Percentiles rank a stretch among this genome's conserved stretches.
phyloP scores from a whole-genome alignment of 1,140 invertebrate species.

The Zophobas atratus region DNA sequence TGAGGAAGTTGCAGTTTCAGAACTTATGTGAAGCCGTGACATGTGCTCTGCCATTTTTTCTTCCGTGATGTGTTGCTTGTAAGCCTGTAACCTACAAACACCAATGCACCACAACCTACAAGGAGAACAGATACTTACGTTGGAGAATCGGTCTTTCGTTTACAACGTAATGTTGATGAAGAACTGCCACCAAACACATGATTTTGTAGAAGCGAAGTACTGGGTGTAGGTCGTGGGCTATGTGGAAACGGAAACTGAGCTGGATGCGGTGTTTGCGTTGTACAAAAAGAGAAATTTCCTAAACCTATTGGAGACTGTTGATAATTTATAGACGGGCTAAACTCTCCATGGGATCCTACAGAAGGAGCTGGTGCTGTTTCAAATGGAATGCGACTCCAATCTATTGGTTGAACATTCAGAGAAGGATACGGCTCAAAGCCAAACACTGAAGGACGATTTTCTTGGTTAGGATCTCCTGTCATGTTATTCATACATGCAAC shows the following conservation, averaged over 20 bases:
- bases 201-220: background rate
- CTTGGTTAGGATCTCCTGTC: conserved; percentile 63
- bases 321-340: conserved; percentile 22
- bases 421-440: conserved; percentile 58
- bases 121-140: conserved; percentile 55
- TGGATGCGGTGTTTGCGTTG: conserved; percentile 17
- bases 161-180: conserved; percentile 52
- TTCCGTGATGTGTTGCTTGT: conserved; percentile 86
- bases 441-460: conserved; percentile 58
- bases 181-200: conserved; percentile 23
- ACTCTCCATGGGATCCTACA: background rate
- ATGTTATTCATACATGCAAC: conserved; percentile 54
- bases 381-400: conserved; percentile 51
- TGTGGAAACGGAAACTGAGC: conserved; percentile 58
- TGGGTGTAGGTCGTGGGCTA: background rate
- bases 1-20: conserved; percentile 61
- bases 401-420: conserved; percentile 33
- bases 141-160: conserved; percentile 63
- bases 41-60: conserved; percentile 86
- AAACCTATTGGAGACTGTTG: conserved; percentile 30
- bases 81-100: conserved; percentile 65
- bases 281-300: conserved; percentile 54
- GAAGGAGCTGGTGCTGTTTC: conserved; percentile 2
- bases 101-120: background rate
- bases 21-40: conserved; percentile 78